Conservation (phyloP, 2,888 invertebrate species). For the Poecilobothrus nobilitatus region DNA sequence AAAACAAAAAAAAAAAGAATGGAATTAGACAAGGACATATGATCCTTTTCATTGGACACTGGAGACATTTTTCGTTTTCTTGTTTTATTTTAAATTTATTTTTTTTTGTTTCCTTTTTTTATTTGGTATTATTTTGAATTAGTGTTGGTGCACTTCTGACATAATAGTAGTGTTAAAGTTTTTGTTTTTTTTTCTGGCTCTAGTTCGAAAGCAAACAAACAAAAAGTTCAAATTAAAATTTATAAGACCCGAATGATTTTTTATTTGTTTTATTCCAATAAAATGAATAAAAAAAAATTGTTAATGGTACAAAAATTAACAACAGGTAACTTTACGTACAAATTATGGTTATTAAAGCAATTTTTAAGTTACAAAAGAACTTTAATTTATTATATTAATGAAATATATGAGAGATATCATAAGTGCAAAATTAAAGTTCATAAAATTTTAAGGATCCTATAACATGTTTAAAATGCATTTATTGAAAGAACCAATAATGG, state of each 20-base stretch:
- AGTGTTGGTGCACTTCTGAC: background rate
- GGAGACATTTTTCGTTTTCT: background rate
- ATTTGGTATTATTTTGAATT: background rate
- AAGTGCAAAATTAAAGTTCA: too few species aligned
- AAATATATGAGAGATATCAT: too few species aligned
- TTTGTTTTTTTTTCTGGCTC: background rate
- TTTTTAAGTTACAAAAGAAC: too few species aligned
- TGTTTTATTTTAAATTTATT: too few species aligned
- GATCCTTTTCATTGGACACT: conserved; percentile 4
- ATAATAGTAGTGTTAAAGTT: background rate
- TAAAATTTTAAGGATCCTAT: too few species aligned
- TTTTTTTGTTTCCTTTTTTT: background rate
- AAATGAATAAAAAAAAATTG: too few species aligned
- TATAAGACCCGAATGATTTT: background rate
- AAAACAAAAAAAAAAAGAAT: background rate
- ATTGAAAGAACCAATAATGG: too few species aligned
- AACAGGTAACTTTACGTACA: too few species aligned
- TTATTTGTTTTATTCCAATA: background rate
- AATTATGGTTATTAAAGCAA: too few species aligned
- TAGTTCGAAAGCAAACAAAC: background rate
- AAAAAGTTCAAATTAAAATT: background rate
- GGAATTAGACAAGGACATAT: background rate
- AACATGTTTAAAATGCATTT: too few species aligned
- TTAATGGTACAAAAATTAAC: too few species aligned
- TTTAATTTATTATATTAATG: too few species aligned